phyloP scores from a whole-genome alignment of 2,888 invertebrate species.

The Aricia artaxerxes region DNA sequence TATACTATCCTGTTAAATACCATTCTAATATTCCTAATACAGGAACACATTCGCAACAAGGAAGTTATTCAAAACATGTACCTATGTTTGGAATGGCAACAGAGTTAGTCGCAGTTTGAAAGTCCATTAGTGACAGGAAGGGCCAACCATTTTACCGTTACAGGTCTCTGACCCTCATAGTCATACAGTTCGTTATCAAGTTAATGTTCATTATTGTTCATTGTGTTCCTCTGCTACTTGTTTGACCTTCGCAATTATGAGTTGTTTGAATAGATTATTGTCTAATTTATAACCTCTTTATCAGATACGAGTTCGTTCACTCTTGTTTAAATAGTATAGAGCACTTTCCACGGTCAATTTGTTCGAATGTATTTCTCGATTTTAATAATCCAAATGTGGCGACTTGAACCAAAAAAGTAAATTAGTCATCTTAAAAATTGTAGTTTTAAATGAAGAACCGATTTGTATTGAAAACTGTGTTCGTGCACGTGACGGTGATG shows the following conservation, averaged over 20 bases:
- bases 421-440: too few species aligned
- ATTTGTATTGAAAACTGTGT: not conserved
- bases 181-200: not conserved
- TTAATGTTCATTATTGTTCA: not conserved
- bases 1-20: not conserved
- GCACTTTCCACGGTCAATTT: not conserved
- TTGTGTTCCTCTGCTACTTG: not conserved
- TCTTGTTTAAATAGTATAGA: not conserved
- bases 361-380: too few species aligned
- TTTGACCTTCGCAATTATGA: conserved; percentile 8
- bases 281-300: not conserved
- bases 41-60: not conserved
- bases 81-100: not conserved
- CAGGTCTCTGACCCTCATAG: not conserved
- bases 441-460: too few species aligned
- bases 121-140: conserved; percentile 7
- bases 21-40: not conserved
- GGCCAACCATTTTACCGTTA: not conserved
- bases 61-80: not conserved
- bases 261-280: not conserved
- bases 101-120: conserved; percentile 1
- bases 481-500: not conserved
- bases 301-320: conserved; percentile 1
- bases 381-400: too few species aligned
- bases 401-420: too few species aligned